Evolutionary conservation across 2,113 vertebrate species (phyloP).

Genomic region (Laticauda laticaudata): DNA sequence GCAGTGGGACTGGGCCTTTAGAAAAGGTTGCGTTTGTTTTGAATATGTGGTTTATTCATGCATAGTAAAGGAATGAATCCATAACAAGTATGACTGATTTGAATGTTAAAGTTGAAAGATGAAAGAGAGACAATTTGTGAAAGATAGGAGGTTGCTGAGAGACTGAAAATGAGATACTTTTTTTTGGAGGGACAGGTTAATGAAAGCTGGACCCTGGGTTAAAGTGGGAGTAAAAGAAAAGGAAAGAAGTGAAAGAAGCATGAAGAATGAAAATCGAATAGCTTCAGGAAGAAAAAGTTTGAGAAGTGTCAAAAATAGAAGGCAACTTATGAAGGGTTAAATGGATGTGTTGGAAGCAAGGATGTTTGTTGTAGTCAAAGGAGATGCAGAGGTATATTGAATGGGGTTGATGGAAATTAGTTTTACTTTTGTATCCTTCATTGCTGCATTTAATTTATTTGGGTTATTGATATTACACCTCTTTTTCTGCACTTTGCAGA

Average conservation of each 20-base stretch:
- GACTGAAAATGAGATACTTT: background rate
- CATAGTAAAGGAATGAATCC: background rate
- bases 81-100: background rate
- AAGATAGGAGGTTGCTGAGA: background rate
- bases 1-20: too few relatives aligned
- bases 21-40: background rate
- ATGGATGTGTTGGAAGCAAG: background rate
- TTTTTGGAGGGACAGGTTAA: background rate
- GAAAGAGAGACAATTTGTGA: background rate
- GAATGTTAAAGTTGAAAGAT: background rate
- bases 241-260: background rate
- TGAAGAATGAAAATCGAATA: background rate
- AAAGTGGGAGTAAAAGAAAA: background rate
- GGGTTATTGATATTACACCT: background rate
- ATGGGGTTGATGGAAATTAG: background rate
- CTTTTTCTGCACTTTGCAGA: background rate
- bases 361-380: background rate
- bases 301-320: background rate
- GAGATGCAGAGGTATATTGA: background rate
- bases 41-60: background rate
- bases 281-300: background rate
- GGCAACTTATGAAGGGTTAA: background rate
- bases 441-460: background rate
- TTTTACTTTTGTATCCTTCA: background rate
- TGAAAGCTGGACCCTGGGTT: background rate